phyloP scores from a whole-genome alignment of 2,888 invertebrate species.

The Idaea biselata region DNA sequence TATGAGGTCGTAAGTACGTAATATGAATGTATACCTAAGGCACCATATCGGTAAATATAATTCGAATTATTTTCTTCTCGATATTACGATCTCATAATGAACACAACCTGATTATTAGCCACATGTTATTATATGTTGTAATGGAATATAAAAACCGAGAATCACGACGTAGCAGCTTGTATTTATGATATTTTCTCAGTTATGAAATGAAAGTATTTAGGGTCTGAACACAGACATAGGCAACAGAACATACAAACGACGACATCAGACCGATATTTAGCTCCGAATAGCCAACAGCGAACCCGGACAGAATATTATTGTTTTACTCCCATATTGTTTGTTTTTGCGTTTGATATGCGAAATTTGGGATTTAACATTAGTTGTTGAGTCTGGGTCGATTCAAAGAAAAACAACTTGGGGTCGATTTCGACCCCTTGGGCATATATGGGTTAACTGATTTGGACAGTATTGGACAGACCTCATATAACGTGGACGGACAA shows the following conservation, averaged over 20 bases:
- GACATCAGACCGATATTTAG: too few species aligned
- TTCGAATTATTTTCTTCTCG: not conserved
- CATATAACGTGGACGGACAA: too few species aligned
- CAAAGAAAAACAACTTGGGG: too few species aligned
- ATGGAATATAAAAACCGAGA: not conserved
- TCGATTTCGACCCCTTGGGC: too few species aligned
- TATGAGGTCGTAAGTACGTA: not conserved
- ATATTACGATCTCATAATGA: not conserved
- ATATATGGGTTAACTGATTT: too few species aligned
- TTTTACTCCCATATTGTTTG: too few species aligned
- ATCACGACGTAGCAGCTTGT: not conserved
- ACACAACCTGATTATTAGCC: constrained; percentile 1
- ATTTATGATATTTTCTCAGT: not conserved
- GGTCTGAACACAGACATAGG: not conserved
- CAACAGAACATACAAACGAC: not conserved
- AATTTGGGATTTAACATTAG: too few species aligned
- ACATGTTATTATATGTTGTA: not conserved
- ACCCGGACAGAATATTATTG: too few species aligned
- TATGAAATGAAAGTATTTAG: not conserved
- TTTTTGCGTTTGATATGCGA: too few species aligned
- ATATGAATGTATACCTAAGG: not conserved
- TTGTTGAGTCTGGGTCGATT: too few species aligned
- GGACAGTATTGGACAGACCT: too few species aligned
- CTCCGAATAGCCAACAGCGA: too few species aligned
- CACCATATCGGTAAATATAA: not conserved